Conservation (phyloP, 2,888 invertebrate species). For the Caenorhabditis wallacei region DNA sequence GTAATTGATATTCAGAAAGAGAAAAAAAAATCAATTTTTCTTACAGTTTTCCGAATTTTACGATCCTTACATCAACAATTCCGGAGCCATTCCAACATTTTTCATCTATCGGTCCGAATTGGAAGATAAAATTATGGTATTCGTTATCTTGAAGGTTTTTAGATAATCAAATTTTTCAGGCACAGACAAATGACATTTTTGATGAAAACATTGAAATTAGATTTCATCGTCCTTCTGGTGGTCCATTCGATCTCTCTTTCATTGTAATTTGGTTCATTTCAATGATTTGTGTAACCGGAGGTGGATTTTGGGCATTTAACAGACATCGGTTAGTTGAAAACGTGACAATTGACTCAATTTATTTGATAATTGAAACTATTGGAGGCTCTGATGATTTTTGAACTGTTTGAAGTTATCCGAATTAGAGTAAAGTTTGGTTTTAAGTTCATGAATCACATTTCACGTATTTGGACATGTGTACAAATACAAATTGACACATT, state of each 20-base stretch:
- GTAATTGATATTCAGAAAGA: slow-evolving; percentile 24
- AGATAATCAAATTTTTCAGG: not conserved
- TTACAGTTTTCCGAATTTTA: slow-evolving; percentile 78
- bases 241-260: slow-evolving; percentile 73
- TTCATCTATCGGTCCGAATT: slow-evolving; percentile 75
- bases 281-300: slow-evolving; percentile 77
- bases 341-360: too few species aligned
- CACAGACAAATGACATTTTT: slow-evolving; percentile 14
- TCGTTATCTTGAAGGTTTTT: not conserved
- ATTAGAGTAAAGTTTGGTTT: too few species aligned
- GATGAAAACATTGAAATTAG: slow-evolving; percentile 59
- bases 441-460: too few species aligned
- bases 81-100: slow-evolving; percentile 71
- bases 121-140: slow-evolving; percentile 62
- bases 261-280: slow-evolving; percentile 79
- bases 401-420: too few species aligned
- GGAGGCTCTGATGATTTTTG: too few species aligned
- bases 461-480: too few species aligned
- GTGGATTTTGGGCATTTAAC: slow-evolving; percentile 75
- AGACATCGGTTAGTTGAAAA: slow-evolving; percentile 55
- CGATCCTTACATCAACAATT: slow-evolving; percentile 75
- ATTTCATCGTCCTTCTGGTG: slow-evolving; percentile 75
- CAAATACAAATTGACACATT: too few species aligned
- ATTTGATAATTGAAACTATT: too few species aligned
- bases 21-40: not conserved